Evolutionary conservation across 2,113 vertebrate species (phyloP).

Genomic region (Thamnaconus septentrionalis): DNA sequence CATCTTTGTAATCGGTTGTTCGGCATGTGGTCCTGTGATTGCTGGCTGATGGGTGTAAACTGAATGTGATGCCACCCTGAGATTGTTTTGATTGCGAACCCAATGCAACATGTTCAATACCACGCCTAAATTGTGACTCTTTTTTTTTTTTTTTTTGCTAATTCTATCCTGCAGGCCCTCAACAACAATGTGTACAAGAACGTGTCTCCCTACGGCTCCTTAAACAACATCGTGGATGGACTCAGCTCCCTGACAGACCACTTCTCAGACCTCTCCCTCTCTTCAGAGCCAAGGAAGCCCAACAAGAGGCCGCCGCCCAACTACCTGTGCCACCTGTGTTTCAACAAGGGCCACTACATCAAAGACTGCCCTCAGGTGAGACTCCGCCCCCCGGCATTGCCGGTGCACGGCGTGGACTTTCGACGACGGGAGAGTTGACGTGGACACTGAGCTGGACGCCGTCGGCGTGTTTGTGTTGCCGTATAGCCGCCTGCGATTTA

Average conservation of each 20-base stretch:
- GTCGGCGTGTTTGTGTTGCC: not conserved
- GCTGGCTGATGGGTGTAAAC: not conserved
- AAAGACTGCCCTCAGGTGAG: conserved; percentile 99
- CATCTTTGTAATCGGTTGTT: too few species aligned
- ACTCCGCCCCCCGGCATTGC: not conserved
- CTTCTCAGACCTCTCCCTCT: conserved; percentile 96
- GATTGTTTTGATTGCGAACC: not conserved
- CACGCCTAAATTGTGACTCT: not conserved
- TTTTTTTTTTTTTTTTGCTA: not conserved
- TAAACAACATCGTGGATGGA: conserved; percentile 98
- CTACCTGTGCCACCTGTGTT: conserved; percentile 98
- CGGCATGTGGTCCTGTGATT: not conserved
- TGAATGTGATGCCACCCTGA: not conserved
- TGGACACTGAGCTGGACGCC: too few species aligned
- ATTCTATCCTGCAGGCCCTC: conserved; percentile 80
- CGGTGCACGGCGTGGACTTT: too few species aligned
- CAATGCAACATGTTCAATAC: not conserved
- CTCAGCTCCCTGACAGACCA: conserved; percentile 96
- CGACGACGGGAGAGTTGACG: too few species aligned
- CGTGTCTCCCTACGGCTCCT: conserved; percentile 92
- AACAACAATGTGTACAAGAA: conserved; percentile 94
- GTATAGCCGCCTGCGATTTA: not conserved
- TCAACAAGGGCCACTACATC: conserved; percentile 99
- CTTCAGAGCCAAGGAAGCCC: conserved; percentile 93
- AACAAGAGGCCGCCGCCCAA: conserved; percentile 98